Evolutionary conservation across 2,888 invertebrate genomes (phyloP).

Genomic region (Oscheius onirici): DNA sequence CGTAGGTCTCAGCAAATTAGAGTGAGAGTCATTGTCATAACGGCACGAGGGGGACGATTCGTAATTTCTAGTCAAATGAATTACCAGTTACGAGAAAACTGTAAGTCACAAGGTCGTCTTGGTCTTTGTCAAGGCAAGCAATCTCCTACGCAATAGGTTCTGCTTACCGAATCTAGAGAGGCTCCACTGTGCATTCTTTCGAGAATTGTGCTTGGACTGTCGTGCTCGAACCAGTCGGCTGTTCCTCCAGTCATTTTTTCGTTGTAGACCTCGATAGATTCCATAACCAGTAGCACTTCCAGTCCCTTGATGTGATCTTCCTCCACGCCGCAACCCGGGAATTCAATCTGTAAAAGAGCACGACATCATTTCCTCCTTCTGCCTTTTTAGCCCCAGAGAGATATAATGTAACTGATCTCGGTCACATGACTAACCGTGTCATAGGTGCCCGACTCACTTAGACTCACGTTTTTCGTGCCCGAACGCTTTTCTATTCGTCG

Average conservation of each 20-base stretch:
- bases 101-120: slow-evolving; percentile 4
- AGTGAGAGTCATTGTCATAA: too few species aligned
- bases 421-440: neutral
- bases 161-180: slow-evolving; percentile 16
- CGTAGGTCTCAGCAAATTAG: too few species aligned
- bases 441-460: neutral
- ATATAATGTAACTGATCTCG: neutral
- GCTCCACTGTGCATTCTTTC: slow-evolving; percentile 12
- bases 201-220: slow-evolving; percentile 46
- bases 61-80: too few species aligned
- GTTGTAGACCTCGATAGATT: slow-evolving; percentile 50
- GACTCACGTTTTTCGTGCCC: too few species aligned
- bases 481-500: too few species aligned
- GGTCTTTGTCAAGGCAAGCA: neutral
- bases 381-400: too few species aligned
- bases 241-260: slow-evolving; percentile 44
- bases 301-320: slow-evolving; percentile 38
- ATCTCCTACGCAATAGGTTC: neutral
- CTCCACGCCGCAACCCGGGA: slow-evolving; percentile 16
- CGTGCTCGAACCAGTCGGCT: slow-evolving; percentile 52
- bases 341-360: slow-evolving; percentile 23
- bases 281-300: slow-evolving; percentile 43
- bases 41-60: too few species aligned
- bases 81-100: neutral
- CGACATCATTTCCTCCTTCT: slow-evolving; percentile 14